Conservation (phyloP, 2,888 invertebrate species). For the Capitulum mitella region DNA sequence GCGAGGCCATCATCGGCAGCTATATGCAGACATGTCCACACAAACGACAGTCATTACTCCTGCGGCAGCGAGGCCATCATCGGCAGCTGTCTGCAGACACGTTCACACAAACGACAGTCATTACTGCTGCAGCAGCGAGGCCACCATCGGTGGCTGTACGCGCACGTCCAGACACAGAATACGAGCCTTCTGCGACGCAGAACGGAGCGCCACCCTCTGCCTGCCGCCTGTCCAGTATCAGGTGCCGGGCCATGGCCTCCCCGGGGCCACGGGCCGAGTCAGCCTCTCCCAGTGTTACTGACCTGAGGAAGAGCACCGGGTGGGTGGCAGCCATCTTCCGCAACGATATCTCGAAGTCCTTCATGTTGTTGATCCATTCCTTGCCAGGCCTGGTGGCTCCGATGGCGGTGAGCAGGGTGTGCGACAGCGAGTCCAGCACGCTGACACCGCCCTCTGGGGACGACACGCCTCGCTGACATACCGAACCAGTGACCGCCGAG, state of each 20-base stretch:
- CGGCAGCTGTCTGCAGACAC: neutral
- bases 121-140: constrained; percentile 65
- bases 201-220: no score
- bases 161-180: neutral
- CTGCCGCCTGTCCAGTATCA: no score
- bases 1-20: no score
- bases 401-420: constrained; percentile 69
- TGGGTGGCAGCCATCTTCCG: constrained; percentile 73
- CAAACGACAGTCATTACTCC: no score
- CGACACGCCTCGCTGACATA: no score
- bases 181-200: no score
- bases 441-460: neutral
- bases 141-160: constrained; percentile 74
- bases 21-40: neutral
- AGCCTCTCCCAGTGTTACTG: no score
- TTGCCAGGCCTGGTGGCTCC: constrained; percentile 60
- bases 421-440: constrained; percentile 63
- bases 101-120: no score
- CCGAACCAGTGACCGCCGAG: no score
- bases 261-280: no score
- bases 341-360: constrained; percentile 66
- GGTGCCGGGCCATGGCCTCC: no score
- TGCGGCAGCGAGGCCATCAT: no score
- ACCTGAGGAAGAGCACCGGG: constrained; percentile 62
- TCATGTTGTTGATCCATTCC: constrained; percentile 59